A percentile compares a stretch with the other conserved stretches of the same genome.
Conservation (phyloP, 2,888 invertebrate species). For the Eupeodes latifasciatus region DNA sequence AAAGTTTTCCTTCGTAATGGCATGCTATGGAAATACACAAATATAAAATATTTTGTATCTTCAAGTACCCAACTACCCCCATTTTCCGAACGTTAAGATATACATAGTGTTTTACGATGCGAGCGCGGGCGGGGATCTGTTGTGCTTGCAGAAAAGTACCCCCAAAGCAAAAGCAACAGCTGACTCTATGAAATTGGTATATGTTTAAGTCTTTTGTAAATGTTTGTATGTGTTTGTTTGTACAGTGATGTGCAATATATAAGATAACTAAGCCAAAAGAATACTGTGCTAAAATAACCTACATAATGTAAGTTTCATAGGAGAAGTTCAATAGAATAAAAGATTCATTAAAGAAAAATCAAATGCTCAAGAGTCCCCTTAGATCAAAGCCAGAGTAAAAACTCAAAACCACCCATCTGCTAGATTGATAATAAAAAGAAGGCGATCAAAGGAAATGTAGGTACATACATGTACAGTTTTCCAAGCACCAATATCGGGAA, state of each 20-base stretch:
- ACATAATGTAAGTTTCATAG: too few relatives aligned
- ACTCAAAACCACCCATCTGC: too few relatives aligned
- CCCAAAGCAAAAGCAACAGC: conserved; percentile 65
- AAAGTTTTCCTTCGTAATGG: conserved; percentile 54
- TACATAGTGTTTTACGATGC: conserved; percentile 22
- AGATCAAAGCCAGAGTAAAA: too few relatives aligned
- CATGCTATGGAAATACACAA: conserved; percentile 38
- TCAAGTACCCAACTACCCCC: conserved; percentile 7
- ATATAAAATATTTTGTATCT: conserved; percentile 10
- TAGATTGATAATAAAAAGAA: too few relatives aligned
- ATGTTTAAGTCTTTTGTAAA: background rate
- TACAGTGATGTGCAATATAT: conserved; percentile 1
- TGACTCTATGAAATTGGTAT: conserved; percentile 37
- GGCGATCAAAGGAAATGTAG: too few relatives aligned
- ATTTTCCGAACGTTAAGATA: background rate
- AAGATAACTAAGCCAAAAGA: too few relatives aligned
- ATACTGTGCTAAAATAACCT: too few relatives aligned
- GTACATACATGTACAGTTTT: too few relatives aligned
- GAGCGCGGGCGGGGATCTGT: background rate
- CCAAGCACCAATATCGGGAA: too few relatives aligned
- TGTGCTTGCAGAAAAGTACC: conserved; percentile 66
- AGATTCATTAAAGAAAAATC: too few relatives aligned
- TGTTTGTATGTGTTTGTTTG: background rate
- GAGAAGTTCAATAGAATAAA: too few relatives aligned
- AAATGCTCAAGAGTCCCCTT: too few relatives aligned